Evolutionary conservation across 2,888 invertebrate genomes (phyloP), one percentile per base, ranked within the genome.

Genomic region (Drosophila falleni): DNA sequence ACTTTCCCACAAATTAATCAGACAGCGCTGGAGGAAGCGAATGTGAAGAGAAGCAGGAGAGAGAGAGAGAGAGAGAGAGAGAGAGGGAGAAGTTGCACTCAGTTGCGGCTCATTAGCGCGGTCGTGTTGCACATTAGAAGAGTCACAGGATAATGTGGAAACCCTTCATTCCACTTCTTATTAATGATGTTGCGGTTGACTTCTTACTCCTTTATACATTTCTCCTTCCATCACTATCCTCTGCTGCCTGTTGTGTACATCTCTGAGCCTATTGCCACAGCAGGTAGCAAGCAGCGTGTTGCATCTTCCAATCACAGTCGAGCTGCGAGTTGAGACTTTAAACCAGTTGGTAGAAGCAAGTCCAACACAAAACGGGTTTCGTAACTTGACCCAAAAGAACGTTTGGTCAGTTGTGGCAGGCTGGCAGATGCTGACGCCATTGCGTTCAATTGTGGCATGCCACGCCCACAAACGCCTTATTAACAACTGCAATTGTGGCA

Each of bases 1-100:
- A 58, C 46, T 42, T 53, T 89, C 83, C 83, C 83, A 83, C 87
- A 87, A 74, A 89, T 83, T 89, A 83, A 89, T 87, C 89, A 87
- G 69, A 3, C 65, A 15, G 60, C 35, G 49, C 31, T 46, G 13
- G 16, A 35, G 26, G 4, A n/a, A 10, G 19, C 19, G 31, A 19
- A 19, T 19, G 4, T 2, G 26, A 11, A n/a, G 44, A 10, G n/a
- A n/a, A 31, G 26, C n/a, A 23, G 23, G 23, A 23, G 23, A 2
- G 23, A 23, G 23, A 29, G 8, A 29, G 8, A 29, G 8, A 1
- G 29, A 2, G 31, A 31, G 11, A n/a, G n/a, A n/a, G n/a, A n/a
- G n/a, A n/a, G 35, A 33, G 41, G 9, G 11, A 2, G 53, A 41
- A 9, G 33, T 41, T 65, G 56, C 50, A 8, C 46, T 29, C 23